phyloP scores from a whole-genome alignment of 2,888 invertebrate species.

The Argyresthia albistria region DNA sequence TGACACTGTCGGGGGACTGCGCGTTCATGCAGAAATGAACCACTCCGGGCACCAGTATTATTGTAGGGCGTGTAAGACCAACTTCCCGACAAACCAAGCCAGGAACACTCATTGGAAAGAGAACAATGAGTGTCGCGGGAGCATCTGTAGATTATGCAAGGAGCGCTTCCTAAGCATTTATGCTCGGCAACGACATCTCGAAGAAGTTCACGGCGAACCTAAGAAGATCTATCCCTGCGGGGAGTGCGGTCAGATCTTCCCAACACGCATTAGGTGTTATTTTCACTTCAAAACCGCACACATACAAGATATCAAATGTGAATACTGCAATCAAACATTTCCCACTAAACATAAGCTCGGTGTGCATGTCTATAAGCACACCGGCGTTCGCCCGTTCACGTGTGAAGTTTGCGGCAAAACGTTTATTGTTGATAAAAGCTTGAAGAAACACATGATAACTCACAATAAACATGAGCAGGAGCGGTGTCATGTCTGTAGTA shows the following conservation, averaged over 20 bases:
- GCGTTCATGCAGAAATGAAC: constrained; percentile 44
- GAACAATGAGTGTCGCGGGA: constrained; percentile 25
- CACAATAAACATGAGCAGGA: constrained; percentile 7
- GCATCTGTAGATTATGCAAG: constrained; percentile 13
- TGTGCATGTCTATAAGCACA: constrained; percentile 10
- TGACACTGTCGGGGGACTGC: constrained; percentile 43
- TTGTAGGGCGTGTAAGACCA: constrained; percentile 45
- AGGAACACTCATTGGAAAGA: constrained; percentile 46
- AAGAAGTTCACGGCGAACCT: constrained; percentile 9
- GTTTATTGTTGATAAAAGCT: neutral
- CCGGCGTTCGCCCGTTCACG: neutral
- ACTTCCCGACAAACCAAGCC: constrained; percentile 52
- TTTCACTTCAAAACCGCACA: constrained; percentile 16
- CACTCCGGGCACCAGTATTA: constrained; percentile 40
- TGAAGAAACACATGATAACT: constrained; percentile 4
- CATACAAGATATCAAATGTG: constrained; percentile 13
- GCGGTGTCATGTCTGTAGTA: neutral
- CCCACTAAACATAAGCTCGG: constrained; percentile 11
- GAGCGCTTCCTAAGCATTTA: constrained; percentile 13
- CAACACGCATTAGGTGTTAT: constrained; percentile 12
- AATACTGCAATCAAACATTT: constrained; percentile 15
- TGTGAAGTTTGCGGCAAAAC: neutral
- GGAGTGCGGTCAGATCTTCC: constrained; percentile 12
- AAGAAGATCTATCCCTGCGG: constrained; percentile 9
- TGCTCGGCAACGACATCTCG: constrained; percentile 14